A percentile compares a stretch with the other conserved stretches of the same genome.
Conservation (phyloP, 2,113 vertebrate genomes). For the Bubo blakistoni region DNA sequence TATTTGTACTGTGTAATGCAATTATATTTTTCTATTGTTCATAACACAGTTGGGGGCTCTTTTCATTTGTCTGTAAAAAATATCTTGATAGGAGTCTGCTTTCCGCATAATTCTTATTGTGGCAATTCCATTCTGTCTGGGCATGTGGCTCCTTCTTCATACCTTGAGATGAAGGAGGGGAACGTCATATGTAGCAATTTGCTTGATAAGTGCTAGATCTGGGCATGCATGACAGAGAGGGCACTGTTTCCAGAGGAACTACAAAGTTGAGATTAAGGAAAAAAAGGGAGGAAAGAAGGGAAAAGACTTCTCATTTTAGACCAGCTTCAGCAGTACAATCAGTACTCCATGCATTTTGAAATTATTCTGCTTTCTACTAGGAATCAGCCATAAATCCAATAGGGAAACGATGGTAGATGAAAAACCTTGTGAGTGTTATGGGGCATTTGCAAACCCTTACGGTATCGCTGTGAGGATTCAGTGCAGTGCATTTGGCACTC, state of each 20-base stretch:
- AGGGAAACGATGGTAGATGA: not conserved
- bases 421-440: not conserved
- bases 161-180: conserved; percentile 17
- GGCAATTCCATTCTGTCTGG: not conserved
- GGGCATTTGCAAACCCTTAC: not conserved
- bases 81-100: not conserved
- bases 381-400: not conserved
- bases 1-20: not conserved
- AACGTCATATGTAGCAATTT: not conserved
- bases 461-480: not conserved
- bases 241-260: conserved; percentile 12
- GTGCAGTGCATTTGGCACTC: not conserved
- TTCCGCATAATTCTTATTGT: not conserved
- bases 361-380: not conserved
- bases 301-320: not conserved
- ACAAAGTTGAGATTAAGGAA: not conserved
- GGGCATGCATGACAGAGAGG: not conserved
- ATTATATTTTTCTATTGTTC: not conserved
- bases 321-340: not conserved
- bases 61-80: not conserved
- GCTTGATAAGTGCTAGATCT: conserved; percentile 20
- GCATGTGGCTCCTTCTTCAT: not conserved
- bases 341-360: not conserved
- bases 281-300: not conserved
- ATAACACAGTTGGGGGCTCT: not conserved